Conservation (phyloP, 2,888 invertebrate genomes). For the Lucinisca nassula region DNA sequence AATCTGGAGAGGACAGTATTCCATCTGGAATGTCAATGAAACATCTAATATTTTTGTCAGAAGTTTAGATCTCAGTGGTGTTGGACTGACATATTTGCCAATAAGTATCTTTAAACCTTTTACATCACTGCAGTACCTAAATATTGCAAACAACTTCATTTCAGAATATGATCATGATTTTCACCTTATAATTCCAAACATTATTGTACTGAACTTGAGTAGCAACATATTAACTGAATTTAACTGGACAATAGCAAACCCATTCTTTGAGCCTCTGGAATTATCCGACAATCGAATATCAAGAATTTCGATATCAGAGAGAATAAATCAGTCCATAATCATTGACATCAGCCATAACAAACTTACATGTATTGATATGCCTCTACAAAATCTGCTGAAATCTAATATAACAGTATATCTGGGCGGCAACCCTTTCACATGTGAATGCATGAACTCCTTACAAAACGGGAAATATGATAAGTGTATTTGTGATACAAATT, state of each 20-base stretch:
- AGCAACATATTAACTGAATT: not conserved
- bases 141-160: not conserved
- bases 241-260: not conserved
- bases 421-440: not conserved
- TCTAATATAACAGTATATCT: not conserved
- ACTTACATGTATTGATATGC: not conserved
- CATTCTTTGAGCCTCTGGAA: not conserved
- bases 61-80: not conserved
- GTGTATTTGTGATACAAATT: constrained; percentile 1
- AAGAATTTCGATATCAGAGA: not conserved
- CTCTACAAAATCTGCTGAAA: not conserved
- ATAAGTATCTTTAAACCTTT: not conserved
- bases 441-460: constrained; percentile 2
- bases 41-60: not conserved
- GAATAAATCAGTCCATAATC: not conserved
- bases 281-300: not conserved
- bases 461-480: not conserved
- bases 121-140: not conserved
- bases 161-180: not conserved
- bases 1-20: no score
- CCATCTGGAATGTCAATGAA: not conserved
- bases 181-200: not conserved
- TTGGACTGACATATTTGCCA: not conserved
- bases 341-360: not conserved
- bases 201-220: not conserved